Evolutionary conservation across 2,888 invertebrate genomes (phyloP), one percentile per base, ranked within the genome.

Genomic region (Herminia tarsipennalis): DNA sequence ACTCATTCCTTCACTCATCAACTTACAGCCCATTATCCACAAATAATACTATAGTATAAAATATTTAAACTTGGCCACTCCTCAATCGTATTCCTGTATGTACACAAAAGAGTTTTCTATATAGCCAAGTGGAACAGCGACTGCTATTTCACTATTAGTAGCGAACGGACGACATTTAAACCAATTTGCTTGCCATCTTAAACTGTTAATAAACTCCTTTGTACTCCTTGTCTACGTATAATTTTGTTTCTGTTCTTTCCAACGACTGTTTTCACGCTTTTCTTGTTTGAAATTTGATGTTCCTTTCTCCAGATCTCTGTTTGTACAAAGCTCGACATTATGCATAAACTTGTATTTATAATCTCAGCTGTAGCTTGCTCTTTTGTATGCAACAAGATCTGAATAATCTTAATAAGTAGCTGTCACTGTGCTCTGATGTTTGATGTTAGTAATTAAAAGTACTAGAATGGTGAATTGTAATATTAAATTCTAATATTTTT

Each of bases 141-240:
- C 25, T 22, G n/a, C 22, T 25, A 39, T 35, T 22, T 8, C 4
- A 43, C 21, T 45, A 37, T 48, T 45, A 41, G 34, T 28, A 30
- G 33, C 48, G 55, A 53, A 53, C 54, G 32, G 33, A 21, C 14
- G 37, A 37, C 45, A 36, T 52, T 56, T 63, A 61, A 69, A 65
- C 51, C 56, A 63, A 63, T 65, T 66, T 56, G 45, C 46, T 58
- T 46, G 44, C 30, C 58, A 52, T 66, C 58, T 66, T 57, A 55
- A 43, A 47, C 46, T 39, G 48, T 60, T 62, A 66, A 60, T 58
- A 53, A 45, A 58, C 50, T 51, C 12, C 54, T 70, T 55, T 40
- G 40, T 49, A 47, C 48, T 36, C 16, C 12, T 9, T 36, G 32
- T 44, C 5, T 36, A 24, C 3, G 24, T 2, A 46, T 52, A 36